phyloP scores from a whole-genome alignment of 2,113 vertebrate genomes.

The Gulo gulo region DNA sequence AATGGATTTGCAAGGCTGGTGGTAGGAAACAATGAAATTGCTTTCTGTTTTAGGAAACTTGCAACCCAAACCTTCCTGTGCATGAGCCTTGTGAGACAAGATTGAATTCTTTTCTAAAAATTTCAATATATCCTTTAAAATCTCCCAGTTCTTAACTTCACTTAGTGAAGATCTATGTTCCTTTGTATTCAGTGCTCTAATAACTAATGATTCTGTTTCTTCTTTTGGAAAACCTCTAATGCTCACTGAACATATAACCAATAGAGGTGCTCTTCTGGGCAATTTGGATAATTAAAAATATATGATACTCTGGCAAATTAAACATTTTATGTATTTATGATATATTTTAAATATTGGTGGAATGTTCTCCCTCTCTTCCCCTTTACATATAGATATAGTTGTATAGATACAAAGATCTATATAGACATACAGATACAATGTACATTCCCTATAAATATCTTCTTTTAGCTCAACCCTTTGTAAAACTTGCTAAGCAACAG shows the following conservation, averaged over 20 bases:
- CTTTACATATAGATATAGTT: background rate
- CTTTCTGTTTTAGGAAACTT: background rate
- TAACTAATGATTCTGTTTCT: background rate
- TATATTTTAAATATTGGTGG: background rate
- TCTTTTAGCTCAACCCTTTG: background rate
- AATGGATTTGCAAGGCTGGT: background rate
- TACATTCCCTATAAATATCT: background rate
- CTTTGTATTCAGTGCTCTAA: background rate
- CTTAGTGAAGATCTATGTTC: background rate
- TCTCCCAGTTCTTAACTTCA: background rate
- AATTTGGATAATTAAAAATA: background rate
- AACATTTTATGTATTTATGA: background rate
- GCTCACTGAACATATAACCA: background rate
- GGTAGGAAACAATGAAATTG: background rate
- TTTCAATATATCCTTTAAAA: background rate
- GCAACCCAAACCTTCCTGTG: background rate
- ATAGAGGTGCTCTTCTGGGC: background rate
- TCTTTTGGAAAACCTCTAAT: background rate
- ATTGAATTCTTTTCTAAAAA: background rate
- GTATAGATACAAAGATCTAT: background rate
- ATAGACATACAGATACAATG: background rate
- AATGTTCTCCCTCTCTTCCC: background rate
- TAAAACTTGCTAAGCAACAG: background rate
- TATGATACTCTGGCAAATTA: background rate
- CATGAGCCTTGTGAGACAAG: background rate